Conservation (phyloP, 2,888 invertebrate genomes). For the Drosophila lutescens region DNA sequence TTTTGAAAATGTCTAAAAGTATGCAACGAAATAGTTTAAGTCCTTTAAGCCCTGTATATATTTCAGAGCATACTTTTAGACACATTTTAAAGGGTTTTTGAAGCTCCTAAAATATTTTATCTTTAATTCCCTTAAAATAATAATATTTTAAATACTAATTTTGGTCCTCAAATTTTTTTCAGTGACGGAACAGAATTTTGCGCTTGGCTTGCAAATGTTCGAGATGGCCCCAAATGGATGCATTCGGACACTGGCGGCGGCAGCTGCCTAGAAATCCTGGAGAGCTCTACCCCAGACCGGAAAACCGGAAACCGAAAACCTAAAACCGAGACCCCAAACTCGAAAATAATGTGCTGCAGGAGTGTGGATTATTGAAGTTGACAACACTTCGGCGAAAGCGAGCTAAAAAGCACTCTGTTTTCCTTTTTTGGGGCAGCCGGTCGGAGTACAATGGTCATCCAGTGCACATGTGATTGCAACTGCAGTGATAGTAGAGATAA, state of each 20-base stretch:
- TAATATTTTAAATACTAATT: not conserved
- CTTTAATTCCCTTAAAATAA: too few species aligned
- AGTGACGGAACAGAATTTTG: constrained; percentile 29
- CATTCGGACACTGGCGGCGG: constrained; percentile 58
- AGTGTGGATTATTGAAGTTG: constrained; percentile 60
- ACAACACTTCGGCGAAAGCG: constrained; percentile 16
- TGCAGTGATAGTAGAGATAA: constrained; percentile 80
- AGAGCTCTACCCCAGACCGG: not conserved
- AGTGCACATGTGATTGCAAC: constrained; percentile 83
- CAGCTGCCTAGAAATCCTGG: constrained; percentile 55
- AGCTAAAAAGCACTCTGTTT: not conserved
- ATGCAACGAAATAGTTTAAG: too few species aligned
- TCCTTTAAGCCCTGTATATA: too few species aligned
- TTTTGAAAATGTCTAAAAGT: not conserved
- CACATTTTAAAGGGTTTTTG: too few species aligned
- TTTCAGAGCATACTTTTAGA: too few species aligned
- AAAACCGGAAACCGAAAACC: constrained; percentile 4
- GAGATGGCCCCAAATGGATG: constrained; percentile 63
- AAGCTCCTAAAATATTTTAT: too few species aligned
- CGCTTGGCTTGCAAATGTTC: constrained; percentile 33
- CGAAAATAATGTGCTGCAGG: constrained; percentile 52
- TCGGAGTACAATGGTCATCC: constrained; percentile 78
- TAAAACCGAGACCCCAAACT: constrained; percentile 44
- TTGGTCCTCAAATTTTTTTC: not conserved
- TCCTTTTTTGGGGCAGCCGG: constrained; percentile 13